These are phyloP conservation scores for Dinoponera quadriceps DNA, from an alignment of 1,140 invertebrate genomes.

Conservation along the genomic window DNA sequence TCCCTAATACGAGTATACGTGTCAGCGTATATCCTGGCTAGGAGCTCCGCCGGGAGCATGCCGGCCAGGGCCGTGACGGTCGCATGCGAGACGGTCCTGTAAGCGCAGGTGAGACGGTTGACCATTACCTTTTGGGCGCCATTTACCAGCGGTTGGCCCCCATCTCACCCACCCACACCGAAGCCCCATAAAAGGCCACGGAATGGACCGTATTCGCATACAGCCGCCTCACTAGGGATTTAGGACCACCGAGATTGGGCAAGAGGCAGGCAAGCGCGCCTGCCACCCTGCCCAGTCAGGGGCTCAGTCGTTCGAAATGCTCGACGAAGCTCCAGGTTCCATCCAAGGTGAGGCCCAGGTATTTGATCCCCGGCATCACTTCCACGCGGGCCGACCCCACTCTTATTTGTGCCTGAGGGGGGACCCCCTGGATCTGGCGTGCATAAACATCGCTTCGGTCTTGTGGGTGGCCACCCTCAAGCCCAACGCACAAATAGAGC, in stretches of 20 bases:
- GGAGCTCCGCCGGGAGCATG: background rate
- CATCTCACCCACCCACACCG: background rate
- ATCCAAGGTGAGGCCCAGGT: background rate
- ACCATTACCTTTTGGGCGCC: background rate
- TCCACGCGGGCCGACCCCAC: too few species aligned
- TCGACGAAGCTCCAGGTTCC: background rate
- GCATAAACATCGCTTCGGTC: too few species aligned
- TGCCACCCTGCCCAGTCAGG: background rate
- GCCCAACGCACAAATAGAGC: background rate
- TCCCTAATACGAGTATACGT: background rate
- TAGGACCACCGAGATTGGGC: too few species aligned
- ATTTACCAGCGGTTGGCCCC: background rate
- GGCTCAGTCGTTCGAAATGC: background rate
- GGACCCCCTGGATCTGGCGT: too few species aligned
- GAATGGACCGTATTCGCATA: background rate
- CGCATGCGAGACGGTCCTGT: background rate
- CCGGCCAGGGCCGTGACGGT: background rate
- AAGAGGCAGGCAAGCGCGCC: background rate
- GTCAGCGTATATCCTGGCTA: background rate
- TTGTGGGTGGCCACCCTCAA: too few species aligned
- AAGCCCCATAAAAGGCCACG: background rate
- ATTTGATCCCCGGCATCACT: too few species aligned
- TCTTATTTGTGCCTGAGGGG: too few species aligned
- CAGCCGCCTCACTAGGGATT: too few species aligned
- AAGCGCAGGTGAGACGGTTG: background rate